Conservation (phyloP, 2,797 vertebrate genomes). For the Eulemur mongoz region DNA sequence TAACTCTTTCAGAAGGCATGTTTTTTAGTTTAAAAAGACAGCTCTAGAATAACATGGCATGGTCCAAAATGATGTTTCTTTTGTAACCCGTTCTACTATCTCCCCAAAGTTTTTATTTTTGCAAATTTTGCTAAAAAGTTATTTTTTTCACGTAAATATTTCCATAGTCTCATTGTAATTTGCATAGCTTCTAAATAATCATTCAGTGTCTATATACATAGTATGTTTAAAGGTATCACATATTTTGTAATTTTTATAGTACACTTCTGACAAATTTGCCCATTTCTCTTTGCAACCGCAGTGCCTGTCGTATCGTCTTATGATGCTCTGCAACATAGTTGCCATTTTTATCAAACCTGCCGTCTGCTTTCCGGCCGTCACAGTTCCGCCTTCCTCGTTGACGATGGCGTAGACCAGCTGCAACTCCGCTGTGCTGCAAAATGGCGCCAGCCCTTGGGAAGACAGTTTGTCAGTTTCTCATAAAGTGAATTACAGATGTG, state of each 20-base stretch:
- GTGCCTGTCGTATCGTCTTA: too few relatives aligned
- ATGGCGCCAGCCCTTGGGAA: background rate
- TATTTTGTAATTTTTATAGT: too few relatives aligned
- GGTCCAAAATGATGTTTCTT: background rate
- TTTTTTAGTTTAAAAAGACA: background rate
- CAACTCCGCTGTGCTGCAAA: background rate
- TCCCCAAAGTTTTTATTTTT: background rate
- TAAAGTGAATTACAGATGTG: background rate
- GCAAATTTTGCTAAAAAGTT: background rate
- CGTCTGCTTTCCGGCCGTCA: background rate
- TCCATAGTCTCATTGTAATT: background rate
- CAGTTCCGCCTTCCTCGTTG: background rate
- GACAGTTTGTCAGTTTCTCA: background rate
- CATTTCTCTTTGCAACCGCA: too few relatives aligned
- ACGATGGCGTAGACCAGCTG: background rate
- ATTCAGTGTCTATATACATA: too few relatives aligned
- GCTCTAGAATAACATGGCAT: too few relatives aligned
- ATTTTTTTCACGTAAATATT: background rate
- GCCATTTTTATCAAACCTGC: background rate
- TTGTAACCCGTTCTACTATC: background rate
- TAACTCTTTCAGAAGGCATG: background rate
- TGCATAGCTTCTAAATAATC: too few relatives aligned
- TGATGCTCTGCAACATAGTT: background rate
- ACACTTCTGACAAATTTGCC: too few relatives aligned
- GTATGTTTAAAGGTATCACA: too few relatives aligned